phyloP scores from a whole-genome alignment of 1,140 invertebrate species.

The Globodera rostochiensis region DNA sequence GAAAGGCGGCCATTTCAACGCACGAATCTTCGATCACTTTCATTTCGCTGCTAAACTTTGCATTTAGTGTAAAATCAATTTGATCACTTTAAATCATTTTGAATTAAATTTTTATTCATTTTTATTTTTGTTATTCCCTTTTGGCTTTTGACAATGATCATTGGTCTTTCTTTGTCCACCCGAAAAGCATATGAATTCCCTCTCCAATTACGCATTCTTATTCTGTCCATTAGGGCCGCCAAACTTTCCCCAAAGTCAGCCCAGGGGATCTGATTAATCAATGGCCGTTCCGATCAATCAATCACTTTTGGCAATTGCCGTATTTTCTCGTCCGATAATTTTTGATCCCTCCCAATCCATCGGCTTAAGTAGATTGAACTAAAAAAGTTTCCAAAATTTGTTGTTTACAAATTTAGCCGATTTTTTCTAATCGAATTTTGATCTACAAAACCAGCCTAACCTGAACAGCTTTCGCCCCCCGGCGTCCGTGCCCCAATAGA shows the following conservation, averaged over 20 bases:
- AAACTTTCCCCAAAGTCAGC: neutral
- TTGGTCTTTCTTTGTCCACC: neutral
- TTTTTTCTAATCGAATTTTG: neutral
- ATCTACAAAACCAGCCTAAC: conserved; percentile 1
- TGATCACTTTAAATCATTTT: too few relatives aligned
- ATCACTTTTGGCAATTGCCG: neutral
- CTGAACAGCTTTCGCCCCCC: conserved; percentile 58
- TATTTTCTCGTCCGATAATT: neutral
- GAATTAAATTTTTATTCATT: too few relatives aligned
- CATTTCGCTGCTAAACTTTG: conserved; percentile 61
- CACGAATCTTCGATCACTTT: conserved; percentile 60
- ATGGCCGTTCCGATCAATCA: too few relatives aligned
- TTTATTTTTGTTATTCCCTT: too few relatives aligned
- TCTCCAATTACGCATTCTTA: neutral
- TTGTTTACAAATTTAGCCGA: neutral
- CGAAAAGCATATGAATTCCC: conserved; percentile 16
- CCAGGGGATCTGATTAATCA: too few relatives aligned
- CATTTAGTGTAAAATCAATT: neutral
- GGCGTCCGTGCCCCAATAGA: conserved; percentile 60
- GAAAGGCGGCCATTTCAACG: conserved; percentile 51
- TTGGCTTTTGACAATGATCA: too few relatives aligned
- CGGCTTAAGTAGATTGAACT: too few relatives aligned
- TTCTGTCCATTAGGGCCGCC: neutral
- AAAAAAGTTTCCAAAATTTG: too few relatives aligned
- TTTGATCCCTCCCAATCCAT: neutral